Conservation (phyloP, 2,888 invertebrate genomes). For the Lithophane leautieri region DNA sequence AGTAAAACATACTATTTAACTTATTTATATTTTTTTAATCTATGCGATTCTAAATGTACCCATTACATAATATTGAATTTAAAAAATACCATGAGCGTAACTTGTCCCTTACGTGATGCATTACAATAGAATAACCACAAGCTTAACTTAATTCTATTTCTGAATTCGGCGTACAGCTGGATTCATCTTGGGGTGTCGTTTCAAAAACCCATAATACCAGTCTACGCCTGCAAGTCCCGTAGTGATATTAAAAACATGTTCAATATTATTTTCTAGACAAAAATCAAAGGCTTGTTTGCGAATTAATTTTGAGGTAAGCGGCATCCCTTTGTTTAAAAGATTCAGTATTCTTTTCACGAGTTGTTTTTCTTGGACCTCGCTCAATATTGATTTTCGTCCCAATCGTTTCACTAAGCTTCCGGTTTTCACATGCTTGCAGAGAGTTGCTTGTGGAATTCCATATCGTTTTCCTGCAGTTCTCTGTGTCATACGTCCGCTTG, state of each 20-base stretch:
- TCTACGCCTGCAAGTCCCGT: constrained; percentile 16
- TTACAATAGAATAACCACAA: not conserved
- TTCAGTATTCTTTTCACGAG: not conserved
- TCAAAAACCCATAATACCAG: constrained; percentile 14
- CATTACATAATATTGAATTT: too few species aligned
- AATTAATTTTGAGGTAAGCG: constrained; percentile 2
- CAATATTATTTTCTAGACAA: constrained; percentile 25
- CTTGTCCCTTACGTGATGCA: too few species aligned
- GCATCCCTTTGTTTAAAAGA: not conserved
- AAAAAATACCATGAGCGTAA: too few species aligned
- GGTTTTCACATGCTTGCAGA: not conserved
- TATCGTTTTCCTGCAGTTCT: constrained; percentile 2
- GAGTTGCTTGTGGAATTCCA: constrained; percentile 4
- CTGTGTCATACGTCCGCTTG: not conserved
- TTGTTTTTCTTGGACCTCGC: constrained; percentile 6
- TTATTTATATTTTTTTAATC: not conserved
- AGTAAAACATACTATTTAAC: not conserved
- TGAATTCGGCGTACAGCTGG: not conserved
- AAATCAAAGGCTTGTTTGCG: constrained; percentile 27
- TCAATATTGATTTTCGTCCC: not conserved
- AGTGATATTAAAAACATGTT: constrained; percentile 14
- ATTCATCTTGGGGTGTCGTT: constrained; percentile 12
- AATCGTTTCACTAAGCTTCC: not conserved
- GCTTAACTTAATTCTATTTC: not conserved
- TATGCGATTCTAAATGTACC: not conserved